Evolutionary conservation across 2,888 invertebrate species (phyloP).

Genomic region (Vannuccia rotundouncinata): DNA sequence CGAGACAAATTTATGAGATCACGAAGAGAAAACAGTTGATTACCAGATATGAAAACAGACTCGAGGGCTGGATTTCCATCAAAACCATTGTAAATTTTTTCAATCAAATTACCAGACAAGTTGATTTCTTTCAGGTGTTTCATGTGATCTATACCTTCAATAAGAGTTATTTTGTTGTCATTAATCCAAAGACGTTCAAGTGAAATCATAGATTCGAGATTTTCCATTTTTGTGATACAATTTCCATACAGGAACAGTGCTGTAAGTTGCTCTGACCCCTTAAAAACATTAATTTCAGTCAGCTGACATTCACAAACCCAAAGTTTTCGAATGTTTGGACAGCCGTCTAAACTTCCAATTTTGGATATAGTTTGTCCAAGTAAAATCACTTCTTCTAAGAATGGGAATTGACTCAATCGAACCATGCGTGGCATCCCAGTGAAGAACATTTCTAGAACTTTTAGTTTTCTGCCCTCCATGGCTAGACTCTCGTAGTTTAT

Average conservation of each 20-base stretch:
- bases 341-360: constrained; percentile 42
- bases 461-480: constrained; percentile 35
- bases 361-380: constrained; percentile 46
- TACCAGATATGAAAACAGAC: constrained; percentile 54
- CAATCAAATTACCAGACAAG: constrained; percentile 53
- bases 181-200: constrained; percentile 52
- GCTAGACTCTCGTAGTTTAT: constrained; percentile 35
- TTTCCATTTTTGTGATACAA: constrained; percentile 49
- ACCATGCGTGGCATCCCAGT: constrained; percentile 51
- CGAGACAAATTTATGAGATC: constrained; percentile 51
- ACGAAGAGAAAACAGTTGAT: constrained; percentile 51
- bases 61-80: constrained; percentile 47
- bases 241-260: constrained; percentile 54
- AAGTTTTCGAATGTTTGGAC: constrained; percentile 43
- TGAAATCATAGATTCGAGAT: constrained; percentile 46
- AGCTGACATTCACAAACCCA: constrained; percentile 45
- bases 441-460: constrained; percentile 53
- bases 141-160: constrained; percentile 50
- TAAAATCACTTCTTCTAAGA: constrained; percentile 47
- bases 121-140: constrained; percentile 49
- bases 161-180: constrained; percentile 49
- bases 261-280: constrained; percentile 44
- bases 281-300: constrained; percentile 49
- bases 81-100: constrained; percentile 50
- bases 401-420: constrained; percentile 51